Base-by-base conservation (phyloP, 2,888 invertebrate species). In the Allacma fusca region DNA sequence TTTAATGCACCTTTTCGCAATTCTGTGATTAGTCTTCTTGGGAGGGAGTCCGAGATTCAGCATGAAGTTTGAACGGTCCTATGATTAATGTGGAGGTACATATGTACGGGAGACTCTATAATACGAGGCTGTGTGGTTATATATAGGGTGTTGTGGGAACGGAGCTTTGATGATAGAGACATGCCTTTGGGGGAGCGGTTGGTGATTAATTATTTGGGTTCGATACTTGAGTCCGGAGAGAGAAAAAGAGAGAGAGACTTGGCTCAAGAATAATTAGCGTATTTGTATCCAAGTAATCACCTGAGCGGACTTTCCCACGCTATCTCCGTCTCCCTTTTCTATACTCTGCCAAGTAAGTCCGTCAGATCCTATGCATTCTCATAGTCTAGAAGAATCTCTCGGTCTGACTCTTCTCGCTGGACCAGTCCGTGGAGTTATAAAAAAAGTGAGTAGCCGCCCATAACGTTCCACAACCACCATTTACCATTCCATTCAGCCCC, bases 171-270 rank as follows among this genome's bases (percentile, higher is more conserved):
- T 34, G 34, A 34, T 34, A n/a, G n/a, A n/a, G n/a, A n/a, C n/a
- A n/a, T 34, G 34, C 34, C 34, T 34, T 34, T 7, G 34, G 26
- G 62, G 13, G 62, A 62, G 62, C 23, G 1, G 21, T 19, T 62
- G 62, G 24, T 62, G 62, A 62, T 62, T 62, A 62, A 62, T 62
- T 62, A 62, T 62, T 62, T 62, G 62, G 62, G 62, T 62, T 23
- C 23, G 24, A 62, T 23, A 62, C 62, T 62, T 62, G 21, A n/a
- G 62, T 24, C 19, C 1, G 26, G 62, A 62, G 21, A 12, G 21
- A 24, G 62, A 62, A 24, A 21, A 16, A 57, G 57, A 57, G 7
- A 57, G 57, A 57, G 24, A 62, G 62, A 62, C 13, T 62, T n/a
- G 5, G 24, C 13, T 62, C 23, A 4, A 16, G 62, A 62, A 62